Evolutionary conservation across 2,888 invertebrate genomes (phyloP).

Genomic region (Deroplatys truncata): DNA sequence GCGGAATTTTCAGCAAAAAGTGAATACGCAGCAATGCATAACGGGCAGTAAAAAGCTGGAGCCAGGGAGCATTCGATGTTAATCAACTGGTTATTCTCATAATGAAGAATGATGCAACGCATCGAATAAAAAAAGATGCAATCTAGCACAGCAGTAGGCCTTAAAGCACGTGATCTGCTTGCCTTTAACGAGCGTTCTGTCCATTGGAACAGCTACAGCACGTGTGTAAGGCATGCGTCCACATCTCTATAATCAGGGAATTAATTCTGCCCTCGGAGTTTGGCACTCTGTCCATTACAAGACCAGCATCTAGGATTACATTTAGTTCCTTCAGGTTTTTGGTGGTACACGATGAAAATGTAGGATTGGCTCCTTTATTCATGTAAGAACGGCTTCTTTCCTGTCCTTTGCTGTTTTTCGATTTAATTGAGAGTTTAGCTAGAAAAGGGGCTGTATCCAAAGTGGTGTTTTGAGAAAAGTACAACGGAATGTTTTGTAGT

Average conservation of each 20-base stretch:
- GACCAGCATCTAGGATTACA: background rate
- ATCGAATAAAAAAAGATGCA: background rate
- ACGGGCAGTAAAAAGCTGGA: background rate
- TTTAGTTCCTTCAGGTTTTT: background rate
- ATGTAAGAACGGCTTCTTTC: too few relatives aligned
- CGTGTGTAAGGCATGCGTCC: background rate
- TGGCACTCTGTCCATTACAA: background rate
- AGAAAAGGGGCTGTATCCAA: too few relatives aligned
- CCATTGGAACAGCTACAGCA: background rate
- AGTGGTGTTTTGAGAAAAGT: too few relatives aligned
- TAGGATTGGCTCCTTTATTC: too few relatives aligned
- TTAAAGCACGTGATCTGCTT: background rate
- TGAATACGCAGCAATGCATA: background rate
- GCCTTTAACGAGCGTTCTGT: background rate
- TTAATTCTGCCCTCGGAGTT: background rate
- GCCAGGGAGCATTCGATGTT: background rate
- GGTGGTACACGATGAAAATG: too few relatives aligned
- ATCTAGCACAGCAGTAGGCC: background rate
- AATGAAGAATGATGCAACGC: background rate
- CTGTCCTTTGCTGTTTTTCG: too few relatives aligned
- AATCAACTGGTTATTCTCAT: background rate
- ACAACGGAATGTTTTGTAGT: too few relatives aligned
- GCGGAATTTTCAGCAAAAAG: background rate
- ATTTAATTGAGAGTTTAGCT: too few relatives aligned
- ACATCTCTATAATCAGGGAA: background rate